Base-by-base conservation (phyloP, 2,797 vertebrate genomes). In the Catharus ustulatus region DNA sequence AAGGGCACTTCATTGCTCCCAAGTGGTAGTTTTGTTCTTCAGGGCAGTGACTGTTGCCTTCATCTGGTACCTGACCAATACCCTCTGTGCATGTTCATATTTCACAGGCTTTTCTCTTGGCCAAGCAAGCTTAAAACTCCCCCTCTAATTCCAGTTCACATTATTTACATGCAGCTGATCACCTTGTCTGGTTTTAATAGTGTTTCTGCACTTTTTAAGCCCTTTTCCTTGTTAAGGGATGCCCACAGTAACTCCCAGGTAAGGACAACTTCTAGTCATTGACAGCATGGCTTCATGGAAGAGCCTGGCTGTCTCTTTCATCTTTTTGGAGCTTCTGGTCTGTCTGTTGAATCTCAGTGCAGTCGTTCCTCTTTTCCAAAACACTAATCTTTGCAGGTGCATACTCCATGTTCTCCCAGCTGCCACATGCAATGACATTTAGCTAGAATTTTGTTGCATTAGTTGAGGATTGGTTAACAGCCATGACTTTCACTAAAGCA, bases 351-450 rank as follows among this genome's bases (percentile, higher is more conserved):
- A 72, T 58, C 21, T 71, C 46, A 73, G 1, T 5, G 4, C 34
- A 86, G 46, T 54, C 3, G 5, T 52, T 78, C 29, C 24, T 83
- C 17, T 71, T 82, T 57, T 92, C 58, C 49, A 48, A 89, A 87
- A 46, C 14, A 30, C 20, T 40, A 5, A 32, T 43, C 17, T 84
- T 78, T 78, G 62, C 3, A 13, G 17, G 20, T 54, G 38, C 32
- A 40, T 38, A 4, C 19, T 48, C 40, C 66, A 6, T 3, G 0
- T 68, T 75, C 57, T 88, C 23, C 15, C 30, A 73, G 20, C 36
- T 78, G 34, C 49, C 43, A 74, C 0, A 0, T 71, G 32, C 0
- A 0, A 43, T 21, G 63, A 40, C 40, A 40, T 38, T 43, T 52
- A 77, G 68, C 27, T 46, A 45, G 61, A 86, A 51, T 66, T 86